Base-by-base conservation (phyloP, 2,888 invertebrate species). In the Stenodema calcarata region DNA sequence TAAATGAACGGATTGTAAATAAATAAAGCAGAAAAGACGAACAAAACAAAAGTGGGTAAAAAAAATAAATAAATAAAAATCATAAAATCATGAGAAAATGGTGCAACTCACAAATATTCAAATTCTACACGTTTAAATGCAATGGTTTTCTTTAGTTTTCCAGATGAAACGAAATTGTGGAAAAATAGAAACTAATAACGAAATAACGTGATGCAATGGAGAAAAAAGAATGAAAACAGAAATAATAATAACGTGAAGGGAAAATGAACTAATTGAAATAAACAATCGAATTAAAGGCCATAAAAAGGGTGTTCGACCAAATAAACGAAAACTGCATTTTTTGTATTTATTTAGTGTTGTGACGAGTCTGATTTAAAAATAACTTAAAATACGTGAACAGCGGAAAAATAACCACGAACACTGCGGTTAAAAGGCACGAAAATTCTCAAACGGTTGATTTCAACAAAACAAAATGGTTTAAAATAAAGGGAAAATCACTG, bases 271-370 rank as follows among this genome's bases (percentile, higher is more conserved):
- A 70, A 23, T 18, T 12, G 18, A 35, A 73, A 73, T 14, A 73
- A 41, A 73, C 16, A 27, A n/a, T 78, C 78, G 42, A 78, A 44
- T 78, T 44, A 44, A 23, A 41, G 78, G 78, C 78, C 78, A 78
- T 78, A 44, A 41, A 78, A 44, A 78, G 78, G 78, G 78, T 78
- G 78, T 78, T 78, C 16, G 41, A 50, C 7, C 18, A 62, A 23
- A 62, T 11, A 62, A 62, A 62, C 6, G 9, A 62, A 62, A 62
- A 62, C 0, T 27, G 62, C 62, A 62, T 11, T 23, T 54, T 62
- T 62, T n/a, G n/a, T n/a, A n/a, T n/a, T n/a, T 62, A 62, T 62
- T 62, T 62, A 62, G 18, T 62, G 23, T 27, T 7, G 23, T 11
- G 62, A 23, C 23, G 23, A 23, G n/a, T 23, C 2, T 62, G 62